These are phyloP conservation scores for Sinohyriopsis cumingii DNA, from an alignment of 2,888 invertebrate genomes.

Conservation along the genomic window DNA sequence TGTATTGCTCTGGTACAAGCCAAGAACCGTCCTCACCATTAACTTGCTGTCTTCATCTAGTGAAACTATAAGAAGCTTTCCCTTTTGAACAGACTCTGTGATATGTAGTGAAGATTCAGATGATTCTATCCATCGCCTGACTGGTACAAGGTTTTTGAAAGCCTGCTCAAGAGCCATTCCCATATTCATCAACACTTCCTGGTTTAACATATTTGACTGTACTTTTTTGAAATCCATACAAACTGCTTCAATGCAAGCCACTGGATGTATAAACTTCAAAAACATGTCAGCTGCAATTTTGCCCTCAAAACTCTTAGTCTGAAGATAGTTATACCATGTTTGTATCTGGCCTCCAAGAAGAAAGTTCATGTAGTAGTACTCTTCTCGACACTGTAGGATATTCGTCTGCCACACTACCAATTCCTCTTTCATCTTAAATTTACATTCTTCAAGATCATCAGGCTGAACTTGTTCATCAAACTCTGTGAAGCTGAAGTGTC, in stretches of 20 bases:
- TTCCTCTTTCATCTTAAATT: slow-evolving; percentile 7
- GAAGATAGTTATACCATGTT: slow-evolving; percentile 27
- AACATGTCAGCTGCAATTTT: slow-evolving; percentile 12
- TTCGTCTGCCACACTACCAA: slow-evolving; percentile 26
- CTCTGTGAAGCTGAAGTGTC: slow-evolving; percentile 14
- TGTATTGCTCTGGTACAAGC: slow-evolving; percentile 38
- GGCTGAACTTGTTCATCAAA: slow-evolving; percentile 6
- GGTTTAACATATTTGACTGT: not conserved
- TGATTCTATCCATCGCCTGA: slow-evolving; percentile 9
- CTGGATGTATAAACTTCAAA: slow-evolving; percentile 35
- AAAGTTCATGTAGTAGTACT: slow-evolving; percentile 36
- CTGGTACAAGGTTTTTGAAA: slow-evolving; percentile 13
- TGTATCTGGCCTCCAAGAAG: slow-evolving; percentile 39
- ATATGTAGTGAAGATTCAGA: slow-evolving; percentile 13
- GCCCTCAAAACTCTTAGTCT: slow-evolving; percentile 3
- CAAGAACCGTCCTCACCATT: slow-evolving; percentile 38
- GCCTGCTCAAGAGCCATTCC: slow-evolving; percentile 21
- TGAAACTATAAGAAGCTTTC: slow-evolving; percentile 32
- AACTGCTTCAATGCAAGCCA: too few relatives aligned
- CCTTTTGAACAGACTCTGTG: slow-evolving; percentile 33
- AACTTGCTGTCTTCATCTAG: slow-evolving; percentile 36
- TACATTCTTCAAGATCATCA: slow-evolving; percentile 9
- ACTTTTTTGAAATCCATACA: too few relatives aligned
- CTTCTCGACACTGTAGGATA: slow-evolving; percentile 16
- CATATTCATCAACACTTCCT: slow-evolving; percentile 13